A percentile compares a stretch with the other conserved stretches of the same genome.
phyloP scores from a whole-genome alignment of 2,888 invertebrate genomes.

The Parascotia fuliginaria region DNA sequence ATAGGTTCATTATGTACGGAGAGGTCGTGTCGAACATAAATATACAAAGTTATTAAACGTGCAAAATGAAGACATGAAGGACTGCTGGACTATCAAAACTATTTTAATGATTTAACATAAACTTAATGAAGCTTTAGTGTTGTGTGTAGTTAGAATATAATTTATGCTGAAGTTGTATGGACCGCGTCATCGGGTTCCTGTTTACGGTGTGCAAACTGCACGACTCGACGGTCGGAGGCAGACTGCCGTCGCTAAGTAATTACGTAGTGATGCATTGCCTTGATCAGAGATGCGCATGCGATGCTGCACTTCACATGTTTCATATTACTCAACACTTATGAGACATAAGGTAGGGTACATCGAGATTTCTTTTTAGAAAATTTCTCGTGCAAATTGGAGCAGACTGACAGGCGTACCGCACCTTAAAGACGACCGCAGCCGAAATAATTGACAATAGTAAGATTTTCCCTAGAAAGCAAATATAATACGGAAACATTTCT shows the following conservation, averaged over 20 bases:
- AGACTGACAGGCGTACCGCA: too few species aligned
- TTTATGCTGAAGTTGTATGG: constrained; percentile 51
- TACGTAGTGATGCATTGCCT: constrained; percentile 52
- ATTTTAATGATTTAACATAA: constrained; percentile 55
- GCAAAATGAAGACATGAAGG: constrained; percentile 54
- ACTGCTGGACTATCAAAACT: constrained; percentile 49
- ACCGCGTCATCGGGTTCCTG: constrained; percentile 36
- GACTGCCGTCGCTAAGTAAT: constrained; percentile 57
- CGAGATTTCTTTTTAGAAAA: too few species aligned
- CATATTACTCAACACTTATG: background rate
- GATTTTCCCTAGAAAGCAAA: too few species aligned
- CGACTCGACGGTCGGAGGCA: constrained; percentile 51
- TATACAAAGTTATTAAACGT: constrained; percentile 53
- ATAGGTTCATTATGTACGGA: constrained; percentile 45
- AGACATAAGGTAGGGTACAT: too few species aligned
- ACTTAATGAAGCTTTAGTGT: constrained; percentile 45
- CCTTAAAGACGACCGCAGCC: too few species aligned
- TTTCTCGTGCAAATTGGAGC: too few species aligned
- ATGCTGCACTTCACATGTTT: constrained; percentile 9
- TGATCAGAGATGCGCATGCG: constrained; percentile 43
- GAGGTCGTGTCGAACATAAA: constrained; percentile 46
- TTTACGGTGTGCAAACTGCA: constrained; percentile 59
- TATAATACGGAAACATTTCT: too few species aligned
- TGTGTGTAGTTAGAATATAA: constrained; percentile 47
- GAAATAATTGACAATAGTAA: too few species aligned